A percentile compares a stretch with the other conserved stretches of the same genome.
Evolutionary conservation across 2,113 vertebrate genomes (phyloP).

Genomic region (Choloepus hoffmanni): DNA sequence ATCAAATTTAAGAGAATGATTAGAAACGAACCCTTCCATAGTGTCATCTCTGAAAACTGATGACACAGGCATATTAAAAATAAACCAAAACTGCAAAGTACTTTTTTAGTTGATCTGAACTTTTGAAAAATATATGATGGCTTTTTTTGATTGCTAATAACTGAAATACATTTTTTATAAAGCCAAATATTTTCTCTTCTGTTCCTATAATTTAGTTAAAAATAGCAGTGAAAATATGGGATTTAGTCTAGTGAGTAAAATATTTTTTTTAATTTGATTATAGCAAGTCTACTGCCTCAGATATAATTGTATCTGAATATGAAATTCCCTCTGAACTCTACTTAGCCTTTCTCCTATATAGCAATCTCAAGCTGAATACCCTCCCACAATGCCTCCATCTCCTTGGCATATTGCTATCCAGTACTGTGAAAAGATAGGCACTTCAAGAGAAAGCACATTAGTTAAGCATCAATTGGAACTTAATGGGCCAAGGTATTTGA

Average conservation of each 20-base stretch:
- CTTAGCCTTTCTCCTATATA: constrained; percentile 30
- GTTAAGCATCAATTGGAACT: constrained; percentile 78
- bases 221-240: neutral
- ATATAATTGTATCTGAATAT: neutral
- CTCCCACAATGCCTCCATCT: constrained; percentile 24
- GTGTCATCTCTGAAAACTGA: neutral
- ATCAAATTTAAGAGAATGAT: neutral
- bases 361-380: constrained; percentile 35
- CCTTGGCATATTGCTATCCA: constrained; percentile 5
- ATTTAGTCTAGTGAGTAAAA: neutral
- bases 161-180: constrained; percentile 4
- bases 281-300: constrained; percentile 1
- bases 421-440: constrained; percentile 61
- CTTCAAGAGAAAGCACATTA: constrained; percentile 75
- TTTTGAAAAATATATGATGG: neutral
- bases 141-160: neutral
- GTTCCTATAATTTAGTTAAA: constrained; percentile 21
- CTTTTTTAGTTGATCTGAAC: neutral
- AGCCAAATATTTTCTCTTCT: constrained; percentile 13
- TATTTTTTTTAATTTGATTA: constrained; percentile 38
- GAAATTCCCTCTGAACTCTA: constrained; percentile 62
- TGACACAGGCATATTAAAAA: neutral
- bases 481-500: constrained; percentile 78
- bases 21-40: neutral
- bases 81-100: neutral